Percentiles rank a stretch among this genome's conserved stretches.
Evolutionary conservation across 2,797 vertebrate genomes (phyloP).

Genomic region (Hybognathus amarus): DNA sequence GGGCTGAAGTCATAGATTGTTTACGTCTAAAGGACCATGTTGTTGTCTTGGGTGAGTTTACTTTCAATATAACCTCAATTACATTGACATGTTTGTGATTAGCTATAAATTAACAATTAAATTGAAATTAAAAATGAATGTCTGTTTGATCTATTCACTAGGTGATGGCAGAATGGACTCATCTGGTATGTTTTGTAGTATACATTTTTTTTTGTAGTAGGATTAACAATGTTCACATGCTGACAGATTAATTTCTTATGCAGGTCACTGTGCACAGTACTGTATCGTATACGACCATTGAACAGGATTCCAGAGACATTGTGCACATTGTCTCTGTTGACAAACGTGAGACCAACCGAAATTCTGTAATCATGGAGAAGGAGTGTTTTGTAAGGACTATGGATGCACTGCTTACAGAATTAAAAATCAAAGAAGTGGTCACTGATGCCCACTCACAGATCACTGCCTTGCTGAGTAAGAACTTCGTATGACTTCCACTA

Average conservation of each 20-base stretch:
- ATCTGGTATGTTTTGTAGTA: too few relatives aligned
- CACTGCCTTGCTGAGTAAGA: not conserved
- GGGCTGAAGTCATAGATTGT: not conserved
- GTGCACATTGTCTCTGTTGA: constrained; percentile 5
- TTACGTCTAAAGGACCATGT: not conserved
- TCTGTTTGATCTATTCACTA: too few relatives aligned
- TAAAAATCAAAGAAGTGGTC: not conserved
- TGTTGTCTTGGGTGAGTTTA: constrained; percentile 4
- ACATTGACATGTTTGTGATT: too few relatives aligned
- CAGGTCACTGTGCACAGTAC: constrained; percentile 12
- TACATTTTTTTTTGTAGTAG: too few relatives aligned
- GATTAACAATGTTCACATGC: too few relatives aligned
- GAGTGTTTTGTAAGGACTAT: not conserved
- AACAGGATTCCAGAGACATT: constrained; percentile 9
- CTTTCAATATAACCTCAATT: too few relatives aligned
- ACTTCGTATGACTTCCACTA: not conserved
- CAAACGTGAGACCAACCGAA: not conserved
- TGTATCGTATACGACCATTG: constrained; percentile 12
- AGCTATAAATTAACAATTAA: too few relatives aligned
- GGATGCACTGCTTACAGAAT: not conserved
- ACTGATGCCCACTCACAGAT: constrained; percentile 6
- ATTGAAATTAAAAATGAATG: too few relatives aligned
- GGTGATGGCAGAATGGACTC: too few relatives aligned
- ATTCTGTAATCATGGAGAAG: not conserved
- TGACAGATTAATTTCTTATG: too few relatives aligned